Conservation (phyloP, 2,113 vertebrate genomes). For the Gobius niger region DNA sequence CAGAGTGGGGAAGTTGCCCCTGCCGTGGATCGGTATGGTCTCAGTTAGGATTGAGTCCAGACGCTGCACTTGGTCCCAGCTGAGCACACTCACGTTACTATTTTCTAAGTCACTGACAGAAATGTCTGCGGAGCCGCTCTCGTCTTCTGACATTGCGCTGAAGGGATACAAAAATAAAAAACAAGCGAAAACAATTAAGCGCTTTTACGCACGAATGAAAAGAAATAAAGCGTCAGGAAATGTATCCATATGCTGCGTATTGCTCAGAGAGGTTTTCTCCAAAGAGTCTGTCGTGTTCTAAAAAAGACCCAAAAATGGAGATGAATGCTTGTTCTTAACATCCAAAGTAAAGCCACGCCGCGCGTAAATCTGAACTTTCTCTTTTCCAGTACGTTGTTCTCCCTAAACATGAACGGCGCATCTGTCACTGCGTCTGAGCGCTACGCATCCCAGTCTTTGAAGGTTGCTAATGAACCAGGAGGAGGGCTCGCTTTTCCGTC, state of each 20-base stretch:
- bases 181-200: not conserved
- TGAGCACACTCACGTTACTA: slow-evolving; percentile 88
- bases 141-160: slow-evolving; percentile 87
- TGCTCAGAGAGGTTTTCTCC: not conserved
- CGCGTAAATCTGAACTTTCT: slow-evolving; percentile 34
- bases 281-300: not conserved
- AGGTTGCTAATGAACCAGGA: slow-evolving; percentile 82
- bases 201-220: not conserved
- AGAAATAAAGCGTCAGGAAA: not conserved
- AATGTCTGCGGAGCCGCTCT: slow-evolving; percentile 62
- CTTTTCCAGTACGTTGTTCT: slow-evolving; percentile 23
- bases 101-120: slow-evolving; percentile 64
- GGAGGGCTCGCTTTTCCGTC: slow-evolving; percentile 80
- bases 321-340: not conserved
- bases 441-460: slow-evolving; percentile 76
- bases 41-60: slow-evolving; percentile 93
- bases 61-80: slow-evolving; percentile 97
- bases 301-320: not conserved
- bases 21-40: slow-evolving; percentile 96
- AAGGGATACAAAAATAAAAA: not conserved
- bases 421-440: slow-evolving; percentile 73
- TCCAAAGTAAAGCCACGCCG: not conserved
- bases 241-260: not conserved
- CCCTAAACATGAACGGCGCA: slow-evolving; percentile 18
- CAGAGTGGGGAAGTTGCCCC: slow-evolving; percentile 97